Evolutionary conservation across 2,113 vertebrate genomes (phyloP).

Genomic region (Andinoacara biseriatus): DNA sequence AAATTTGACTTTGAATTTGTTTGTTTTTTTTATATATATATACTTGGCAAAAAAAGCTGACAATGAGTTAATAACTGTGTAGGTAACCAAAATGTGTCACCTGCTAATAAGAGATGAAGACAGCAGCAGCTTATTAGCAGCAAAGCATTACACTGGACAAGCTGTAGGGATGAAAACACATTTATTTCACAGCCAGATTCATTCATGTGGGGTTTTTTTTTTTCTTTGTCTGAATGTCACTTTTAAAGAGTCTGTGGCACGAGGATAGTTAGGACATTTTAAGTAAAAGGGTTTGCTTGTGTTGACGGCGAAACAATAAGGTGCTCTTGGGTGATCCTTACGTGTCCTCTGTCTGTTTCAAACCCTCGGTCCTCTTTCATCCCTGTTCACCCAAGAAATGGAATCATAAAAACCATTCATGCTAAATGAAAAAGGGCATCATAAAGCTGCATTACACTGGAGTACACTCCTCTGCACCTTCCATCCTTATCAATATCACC

Average conservation of each 20-base stretch:
- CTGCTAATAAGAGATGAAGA: constrained; percentile 60
- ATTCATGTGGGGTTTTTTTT: background rate
- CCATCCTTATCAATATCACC: constrained; percentile 77
- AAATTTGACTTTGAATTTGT: constrained; percentile 2
- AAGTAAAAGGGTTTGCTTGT: constrained; percentile 8
- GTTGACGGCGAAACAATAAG: constrained; percentile 8
- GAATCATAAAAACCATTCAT: constrained; percentile 81
- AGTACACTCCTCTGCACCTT: constrained; percentile 76
- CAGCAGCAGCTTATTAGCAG: constrained; percentile 52
- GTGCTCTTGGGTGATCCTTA: constrained; percentile 24
- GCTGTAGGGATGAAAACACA: constrained; percentile 27
- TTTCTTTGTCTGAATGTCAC: constrained; percentile 28
- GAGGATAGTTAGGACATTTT: constrained; percentile 10
- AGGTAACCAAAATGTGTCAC: constrained; percentile 60
- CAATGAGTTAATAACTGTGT: constrained; percentile 56
- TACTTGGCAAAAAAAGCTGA: constrained; percentile 41
- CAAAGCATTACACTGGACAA: background rate
- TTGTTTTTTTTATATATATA: constrained; percentile 5
- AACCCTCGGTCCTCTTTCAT: constrained; percentile 53
- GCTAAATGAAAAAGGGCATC: constrained; percentile 80
- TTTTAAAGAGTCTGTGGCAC: constrained; percentile 1
- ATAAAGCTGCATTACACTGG: constrained; percentile 78
- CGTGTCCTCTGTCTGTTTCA: constrained; percentile 55
- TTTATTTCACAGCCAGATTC: constrained; percentile 16
- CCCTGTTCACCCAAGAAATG: constrained; percentile 77